Percentiles rank a stretch among this genome's conserved stretches.
Conservation (phyloP, 2,113 vertebrate genomes). For the Alces alces region DNA sequence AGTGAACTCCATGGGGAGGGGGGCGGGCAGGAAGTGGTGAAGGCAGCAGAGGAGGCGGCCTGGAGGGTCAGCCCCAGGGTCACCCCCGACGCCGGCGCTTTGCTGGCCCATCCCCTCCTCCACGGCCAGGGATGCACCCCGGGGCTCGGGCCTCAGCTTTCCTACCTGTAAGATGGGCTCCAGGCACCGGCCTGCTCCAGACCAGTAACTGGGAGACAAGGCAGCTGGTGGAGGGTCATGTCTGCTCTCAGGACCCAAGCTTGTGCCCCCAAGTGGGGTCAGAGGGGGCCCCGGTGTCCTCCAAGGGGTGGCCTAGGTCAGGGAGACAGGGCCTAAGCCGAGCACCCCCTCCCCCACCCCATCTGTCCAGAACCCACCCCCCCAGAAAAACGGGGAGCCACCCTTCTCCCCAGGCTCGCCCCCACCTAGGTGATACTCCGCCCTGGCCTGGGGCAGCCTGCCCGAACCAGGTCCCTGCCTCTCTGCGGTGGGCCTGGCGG, state of each 20-base stretch:
- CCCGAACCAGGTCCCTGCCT: accelerated
- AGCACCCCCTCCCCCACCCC: neutral
- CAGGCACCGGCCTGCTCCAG: neutral
- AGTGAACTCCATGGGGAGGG: slow-evolving; percentile 45
- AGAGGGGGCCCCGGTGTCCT: too few relatives aligned
- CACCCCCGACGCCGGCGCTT: accelerated
- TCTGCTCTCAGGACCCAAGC: neutral
- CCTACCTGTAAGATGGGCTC: neutral
- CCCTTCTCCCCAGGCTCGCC: neutral
- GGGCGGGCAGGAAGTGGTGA: slow-evolving; percentile 62
- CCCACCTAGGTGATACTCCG: accelerated
- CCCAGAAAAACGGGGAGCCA: neutral
- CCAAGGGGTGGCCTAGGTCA: neutral
- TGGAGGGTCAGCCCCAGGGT: neutral
- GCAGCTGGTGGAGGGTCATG: accelerated
- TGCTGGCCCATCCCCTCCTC: too few relatives aligned
- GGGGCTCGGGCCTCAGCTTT: neutral
- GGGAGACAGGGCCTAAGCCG: neutral
- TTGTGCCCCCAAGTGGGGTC: too few relatives aligned
- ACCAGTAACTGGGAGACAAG: neutral
- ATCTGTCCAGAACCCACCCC: neutral
- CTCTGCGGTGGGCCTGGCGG: accelerated
- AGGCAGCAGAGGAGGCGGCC: neutral
- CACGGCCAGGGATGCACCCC: neutral
- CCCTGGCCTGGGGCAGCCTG: neutral